Evolutionary conservation across 1,140 invertebrate genomes (phyloP), one percentile per base, ranked within the genome.

Genomic region (Magallana ariakensis): DNA sequence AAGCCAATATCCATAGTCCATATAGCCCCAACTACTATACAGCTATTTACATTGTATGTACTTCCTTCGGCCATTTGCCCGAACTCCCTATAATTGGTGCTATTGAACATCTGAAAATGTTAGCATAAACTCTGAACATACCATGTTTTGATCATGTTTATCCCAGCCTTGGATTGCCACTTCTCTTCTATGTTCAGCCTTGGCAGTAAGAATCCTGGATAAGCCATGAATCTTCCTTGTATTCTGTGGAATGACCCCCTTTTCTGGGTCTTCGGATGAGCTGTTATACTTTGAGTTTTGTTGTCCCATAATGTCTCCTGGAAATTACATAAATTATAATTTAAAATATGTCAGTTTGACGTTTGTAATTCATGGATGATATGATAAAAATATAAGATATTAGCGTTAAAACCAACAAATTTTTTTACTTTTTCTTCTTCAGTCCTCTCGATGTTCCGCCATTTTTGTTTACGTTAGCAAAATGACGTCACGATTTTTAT

Each of bases 151-250:
- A 86, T 91, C 87, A 60, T 91, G 89, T 55, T 80, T 89, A 22
- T 89, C 88, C 91, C 91, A 91, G 19, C 90, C 91, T 56, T 87
- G 87, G 22, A 85, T 57, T 13, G 90, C 87, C 7, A 90, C 88
- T 54, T 81, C 22, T 53, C 87, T 82, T 1, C 90, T 81, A 62
- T 92, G 90, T n/a, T 91, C 87, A 13, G 88, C 85, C 66, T 90
- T 90, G 16, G 87, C 88, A 26, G 88, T 86, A 11, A 91, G 83
- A 54, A 86, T 85, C 56, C 87, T 75, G 16, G 90, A 84, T 16
- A 91, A 22, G 7, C 87, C 88, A 55, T 89, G 66, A 57, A 91
- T 91, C 83, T 90, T 91, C 53, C 87, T 81, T 13, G 85, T 83
- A 80, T 91, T 88, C 58, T 90, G 91, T 22, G 22, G 80, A 13